Conservation (phyloP, 2,888 invertebrate genomes). For the Conchocele bisecta region DNA sequence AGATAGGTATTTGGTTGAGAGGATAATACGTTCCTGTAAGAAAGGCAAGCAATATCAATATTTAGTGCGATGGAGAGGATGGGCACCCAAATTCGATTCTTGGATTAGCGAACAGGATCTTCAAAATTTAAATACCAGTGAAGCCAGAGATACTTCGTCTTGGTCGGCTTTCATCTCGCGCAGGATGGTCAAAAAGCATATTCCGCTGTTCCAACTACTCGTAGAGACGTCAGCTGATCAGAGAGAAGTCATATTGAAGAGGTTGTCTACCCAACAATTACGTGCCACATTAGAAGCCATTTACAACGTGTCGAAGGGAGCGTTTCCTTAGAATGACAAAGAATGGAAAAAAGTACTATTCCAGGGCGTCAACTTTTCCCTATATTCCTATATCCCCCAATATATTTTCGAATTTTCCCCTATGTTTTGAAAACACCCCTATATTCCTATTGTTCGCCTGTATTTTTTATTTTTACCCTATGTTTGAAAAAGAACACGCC, state of each 20-base stretch:
- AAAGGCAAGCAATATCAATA: not conserved
- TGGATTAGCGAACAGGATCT: not conserved
- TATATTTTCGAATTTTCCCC: no score
- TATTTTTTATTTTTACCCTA: no score
- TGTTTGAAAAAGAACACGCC: no score
- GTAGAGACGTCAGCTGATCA: not conserved
- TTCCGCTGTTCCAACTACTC: slow-evolving; percentile 2
- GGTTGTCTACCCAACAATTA: slow-evolving; percentile 6
- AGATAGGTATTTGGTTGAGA: not conserved
- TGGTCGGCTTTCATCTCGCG: not conserved
- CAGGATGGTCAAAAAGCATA: not conserved
- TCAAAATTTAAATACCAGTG: not conserved
- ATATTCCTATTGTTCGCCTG: no score
- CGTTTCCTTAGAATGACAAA: slow-evolving; percentile 6
- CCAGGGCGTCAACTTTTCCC: no score
- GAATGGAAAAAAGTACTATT: slow-evolving; percentile 24
- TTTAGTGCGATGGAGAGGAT: slow-evolving; percentile 8
- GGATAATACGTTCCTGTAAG: not conserved
- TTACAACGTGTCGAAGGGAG: slow-evolving; percentile 31
- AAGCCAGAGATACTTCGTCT: not conserved
- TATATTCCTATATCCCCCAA: no score
- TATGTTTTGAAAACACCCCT: no score
- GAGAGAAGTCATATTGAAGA: slow-evolving; percentile 1
- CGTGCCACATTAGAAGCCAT: slow-evolving; percentile 9
- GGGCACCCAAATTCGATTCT: not conserved